phyloP scores from a whole-genome alignment of 2,888 invertebrate genomes.

The Sceliomorpha sp. region DNA sequence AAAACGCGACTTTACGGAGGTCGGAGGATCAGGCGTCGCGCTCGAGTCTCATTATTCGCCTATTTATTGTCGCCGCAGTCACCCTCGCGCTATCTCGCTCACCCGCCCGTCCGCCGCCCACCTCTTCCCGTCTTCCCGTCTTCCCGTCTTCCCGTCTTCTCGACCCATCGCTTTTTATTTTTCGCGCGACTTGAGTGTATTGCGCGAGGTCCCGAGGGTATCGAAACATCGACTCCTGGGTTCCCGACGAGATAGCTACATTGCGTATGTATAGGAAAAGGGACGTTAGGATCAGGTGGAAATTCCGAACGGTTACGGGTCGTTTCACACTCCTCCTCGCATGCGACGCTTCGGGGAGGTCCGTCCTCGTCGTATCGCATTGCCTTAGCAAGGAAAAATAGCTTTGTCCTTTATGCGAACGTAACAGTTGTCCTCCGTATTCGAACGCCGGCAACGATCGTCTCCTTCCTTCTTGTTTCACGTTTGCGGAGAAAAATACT shows the following conservation, averaged over 20 bases:
- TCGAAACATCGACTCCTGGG: conserved; percentile 43
- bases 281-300: conserved; percentile 55
- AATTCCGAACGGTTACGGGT: conserved; percentile 57
- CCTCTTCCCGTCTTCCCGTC: conserved; percentile 1
- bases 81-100: conserved; percentile 26
- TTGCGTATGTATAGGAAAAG: conserved; percentile 34
- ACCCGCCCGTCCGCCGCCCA: conserved; percentile 1
- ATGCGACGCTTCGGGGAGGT: conserved; percentile 7
- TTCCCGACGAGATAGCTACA: conserved; percentile 22
- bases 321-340: conserved; percentile 30
- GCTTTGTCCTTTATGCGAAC: conserved; percentile 35
- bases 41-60: conserved; percentile 51
- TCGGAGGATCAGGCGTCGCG: no score
- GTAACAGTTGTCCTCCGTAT: conserved; percentile 39
- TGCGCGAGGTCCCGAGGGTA: conserved; percentile 58
- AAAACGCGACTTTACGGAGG: no score
- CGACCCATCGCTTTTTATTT: conserved; percentile 22
- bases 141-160: not conserved
- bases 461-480: conserved; percentile 28
- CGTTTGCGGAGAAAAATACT: conserved; percentile 28
- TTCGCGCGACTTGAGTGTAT: conserved; percentile 61
- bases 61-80: conserved; percentile 44
- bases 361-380: conserved; percentile 22
- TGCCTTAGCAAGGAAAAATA: conserved; percentile 21
- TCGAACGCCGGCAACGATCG: not conserved